Evolutionary conservation across 2,113 vertebrate species (phyloP).

Genomic region (Ammodytes dubius): DNA sequence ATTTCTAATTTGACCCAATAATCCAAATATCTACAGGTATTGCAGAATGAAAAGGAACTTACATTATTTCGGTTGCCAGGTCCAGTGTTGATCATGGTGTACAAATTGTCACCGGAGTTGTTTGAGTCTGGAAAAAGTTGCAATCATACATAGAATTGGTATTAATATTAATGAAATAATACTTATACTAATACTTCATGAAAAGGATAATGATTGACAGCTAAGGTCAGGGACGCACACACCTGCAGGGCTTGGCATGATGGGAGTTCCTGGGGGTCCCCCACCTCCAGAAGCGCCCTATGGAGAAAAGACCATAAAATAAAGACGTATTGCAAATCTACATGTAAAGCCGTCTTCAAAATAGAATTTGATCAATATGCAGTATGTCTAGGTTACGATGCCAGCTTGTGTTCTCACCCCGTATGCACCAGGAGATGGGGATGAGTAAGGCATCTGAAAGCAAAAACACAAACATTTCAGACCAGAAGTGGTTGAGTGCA

Average conservation of each 20-base stretch:
- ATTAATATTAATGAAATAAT: not conserved
- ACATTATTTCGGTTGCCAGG: slow-evolving; percentile 97
- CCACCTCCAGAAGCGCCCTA: slow-evolving; percentile 97
- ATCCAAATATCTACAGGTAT: not conserved
- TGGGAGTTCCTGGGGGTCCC: slow-evolving; percentile 97
- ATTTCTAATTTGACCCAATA: not conserved
- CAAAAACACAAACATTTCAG: slow-evolving; percentile 72
- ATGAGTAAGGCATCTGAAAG: slow-evolving; percentile 96
- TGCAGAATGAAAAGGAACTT: slow-evolving; percentile 72
- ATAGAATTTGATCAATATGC: not conserved
- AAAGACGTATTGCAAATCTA: slow-evolving; percentile 15
- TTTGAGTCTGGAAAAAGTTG: slow-evolving; percentile 91
- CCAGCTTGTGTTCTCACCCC: slow-evolving; percentile 88
- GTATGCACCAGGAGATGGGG: slow-evolving; percentile 97
- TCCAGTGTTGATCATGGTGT: slow-evolving; percentile 99
- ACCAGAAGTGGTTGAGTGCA: slow-evolving; percentile 53
- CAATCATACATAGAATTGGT: not conserved
- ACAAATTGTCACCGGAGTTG: slow-evolving; percentile 99
- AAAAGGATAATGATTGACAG: not conserved
- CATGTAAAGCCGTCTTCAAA: not conserved
- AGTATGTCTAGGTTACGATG: not conserved
- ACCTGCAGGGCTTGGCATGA: slow-evolving; percentile 99
- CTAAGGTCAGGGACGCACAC: slow-evolving; percentile 5
- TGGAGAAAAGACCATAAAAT: slow-evolving; percentile 42
- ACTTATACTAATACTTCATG: not conserved